Evolutionary conservation across 2,113 vertebrate genomes (phyloP).

Genomic region (Pachycephala philippinensis): DNA sequence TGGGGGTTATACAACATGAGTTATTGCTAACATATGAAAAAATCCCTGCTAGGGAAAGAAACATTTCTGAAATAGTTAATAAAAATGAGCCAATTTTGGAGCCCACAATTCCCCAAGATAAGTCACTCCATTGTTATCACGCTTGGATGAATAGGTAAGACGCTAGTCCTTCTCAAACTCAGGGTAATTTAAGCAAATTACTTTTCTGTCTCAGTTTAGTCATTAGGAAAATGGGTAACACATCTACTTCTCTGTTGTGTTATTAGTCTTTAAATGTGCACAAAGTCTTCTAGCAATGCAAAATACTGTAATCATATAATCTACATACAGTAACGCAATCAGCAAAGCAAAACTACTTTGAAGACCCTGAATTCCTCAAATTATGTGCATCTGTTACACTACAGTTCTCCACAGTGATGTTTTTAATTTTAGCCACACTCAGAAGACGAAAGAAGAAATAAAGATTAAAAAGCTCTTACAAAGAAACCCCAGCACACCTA

Average conservation of each 20-base stretch:
- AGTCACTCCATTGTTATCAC: constrained; percentile 44
- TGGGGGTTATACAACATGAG: constrained; percentile 1
- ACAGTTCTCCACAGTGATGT: neutral
- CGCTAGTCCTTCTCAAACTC: neutral
- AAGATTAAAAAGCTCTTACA: neutral
- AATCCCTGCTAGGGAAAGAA: constrained; percentile 10
- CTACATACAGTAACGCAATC: constrained; percentile 37
- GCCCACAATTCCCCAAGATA: constrained; percentile 31
- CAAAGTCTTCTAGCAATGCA: constrained; percentile 32
- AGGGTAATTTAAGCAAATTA: constrained; percentile 61
- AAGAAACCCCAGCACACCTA: neutral
- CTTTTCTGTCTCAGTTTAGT: constrained; percentile 57
- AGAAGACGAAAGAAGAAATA: constrained; percentile 1
- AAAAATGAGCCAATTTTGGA: constrained; percentile 20
- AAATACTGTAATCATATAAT: constrained; percentile 43
- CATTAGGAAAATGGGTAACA: constrained; percentile 52
- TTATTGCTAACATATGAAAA: constrained; percentile 33
- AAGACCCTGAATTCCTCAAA: constrained; percentile 28
- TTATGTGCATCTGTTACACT: neutral
- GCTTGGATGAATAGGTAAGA: constrained; percentile 42
- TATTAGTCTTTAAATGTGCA: constrained; percentile 43
- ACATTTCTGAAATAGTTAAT: constrained; percentile 46
- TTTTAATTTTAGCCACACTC: constrained; percentile 23
- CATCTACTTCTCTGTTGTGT: constrained; percentile 32
- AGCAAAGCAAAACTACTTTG: constrained; percentile 33